Evolutionary conservation across 2,113 vertebrate genomes (phyloP), one percentile per base, ranked within the genome.

Genomic region (Typhlomys cinereus): DNA sequence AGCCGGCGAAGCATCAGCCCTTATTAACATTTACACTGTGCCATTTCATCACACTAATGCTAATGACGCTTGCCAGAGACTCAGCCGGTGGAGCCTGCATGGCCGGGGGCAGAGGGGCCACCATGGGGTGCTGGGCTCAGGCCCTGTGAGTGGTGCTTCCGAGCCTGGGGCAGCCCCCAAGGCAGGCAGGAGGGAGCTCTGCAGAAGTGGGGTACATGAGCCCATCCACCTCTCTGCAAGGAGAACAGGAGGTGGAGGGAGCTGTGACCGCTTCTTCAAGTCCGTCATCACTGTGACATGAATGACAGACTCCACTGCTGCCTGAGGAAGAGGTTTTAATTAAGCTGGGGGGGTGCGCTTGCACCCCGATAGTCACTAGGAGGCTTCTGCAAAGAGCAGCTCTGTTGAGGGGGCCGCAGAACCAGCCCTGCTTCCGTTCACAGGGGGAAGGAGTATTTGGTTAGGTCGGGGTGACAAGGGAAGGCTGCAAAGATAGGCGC

Each of bases 181-280:
- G 93, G 64, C 59, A 2, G 59, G 73, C 75, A 67, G 90, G 39
- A 31, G 88, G 88, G 67, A 15, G 79, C 75, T 71, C 50, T 9
- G 9, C 29, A 74, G 66, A 20, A 36, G 27, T 73, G 25, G 25
- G 4, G 71, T 13, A 14, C 71, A 59, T 54, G 69, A 74, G 75
- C 50, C 57, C 0, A 5, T 64, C 89, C 9, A 0, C 44, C 80
- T 50, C 29, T 18, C 70, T 0, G 13, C 78, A 50, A 80, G 89
- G 92, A 90, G 18, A 48, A 80, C 74, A 95, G 70, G 93, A 91
- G 71, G 91, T 87, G 92, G 84, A 36, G 88, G 85, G 93, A 41
- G 85, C 95, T 94, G 94, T 93, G 96, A 95, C 93, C 96, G 85
- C 96, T 97, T 94, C 95, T 96, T 76, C 92, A 69, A 90, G 96